phyloP scores from a whole-genome alignment of 2,797 vertebrate species.

The Takifugu ocellatus region DNA sequence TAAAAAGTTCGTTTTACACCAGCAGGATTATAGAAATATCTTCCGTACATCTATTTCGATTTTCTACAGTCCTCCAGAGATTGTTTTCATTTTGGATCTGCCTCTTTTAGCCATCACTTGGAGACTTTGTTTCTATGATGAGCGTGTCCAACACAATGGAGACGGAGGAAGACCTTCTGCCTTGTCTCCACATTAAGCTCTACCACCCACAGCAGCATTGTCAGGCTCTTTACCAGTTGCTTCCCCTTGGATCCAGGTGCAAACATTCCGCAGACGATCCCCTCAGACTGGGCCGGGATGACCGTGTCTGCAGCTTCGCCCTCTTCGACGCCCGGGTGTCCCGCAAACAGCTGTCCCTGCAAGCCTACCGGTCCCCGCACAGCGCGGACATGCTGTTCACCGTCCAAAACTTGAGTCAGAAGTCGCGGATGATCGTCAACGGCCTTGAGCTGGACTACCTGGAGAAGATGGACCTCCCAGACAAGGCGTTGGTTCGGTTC shows the following conservation, averaged over 20 bases:
- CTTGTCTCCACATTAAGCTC: constrained; percentile 80
- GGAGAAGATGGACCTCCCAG: constrained; percentile 80
- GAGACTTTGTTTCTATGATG: constrained; percentile 36
- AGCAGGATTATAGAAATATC: no score
- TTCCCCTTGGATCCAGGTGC: constrained; percentile 63
- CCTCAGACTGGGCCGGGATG: constrained; percentile 82
- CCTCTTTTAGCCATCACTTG: not conserved
- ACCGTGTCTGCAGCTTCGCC: constrained; percentile 72
- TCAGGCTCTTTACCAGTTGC: constrained; percentile 67
- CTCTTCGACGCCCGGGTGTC: constrained; percentile 82
- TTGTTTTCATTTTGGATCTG: not conserved
- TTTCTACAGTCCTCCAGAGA: not conserved
- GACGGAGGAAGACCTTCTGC: constrained; percentile 82
- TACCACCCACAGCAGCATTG: constrained; percentile 80
- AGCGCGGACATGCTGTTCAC: constrained; percentile 73
- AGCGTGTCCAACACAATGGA: constrained; percentile 68
- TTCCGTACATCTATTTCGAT: no score
- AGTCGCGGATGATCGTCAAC: constrained; percentile 72
- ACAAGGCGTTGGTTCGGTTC: constrained; percentile 80
- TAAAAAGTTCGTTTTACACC: no score
- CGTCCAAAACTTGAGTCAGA: constrained; percentile 91
- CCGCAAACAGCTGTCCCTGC: constrained; percentile 82
- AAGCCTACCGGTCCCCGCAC: constrained; percentile 75
- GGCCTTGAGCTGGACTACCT: constrained; percentile 75
- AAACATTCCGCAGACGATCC: constrained; percentile 70